These are phyloP conservation scores for Hermodice carunculata DNA, from an alignment of 2,888 invertebrate genomes.

Conservation along the genomic window DNA sequence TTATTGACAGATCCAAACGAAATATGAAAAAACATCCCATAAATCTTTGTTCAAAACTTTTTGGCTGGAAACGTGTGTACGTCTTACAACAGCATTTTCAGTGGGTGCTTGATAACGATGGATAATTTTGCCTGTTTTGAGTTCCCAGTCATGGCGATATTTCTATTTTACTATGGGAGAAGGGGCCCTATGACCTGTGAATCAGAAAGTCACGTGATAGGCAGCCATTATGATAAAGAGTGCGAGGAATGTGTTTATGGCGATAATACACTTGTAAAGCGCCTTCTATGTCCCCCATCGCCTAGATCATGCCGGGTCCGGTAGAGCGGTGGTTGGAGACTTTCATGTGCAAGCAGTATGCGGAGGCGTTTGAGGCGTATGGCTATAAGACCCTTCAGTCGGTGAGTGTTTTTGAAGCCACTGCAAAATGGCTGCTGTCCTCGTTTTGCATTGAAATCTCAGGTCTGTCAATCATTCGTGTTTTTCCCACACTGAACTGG, in stretches of 20 bases:
- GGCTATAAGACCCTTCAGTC: slow-evolving; percentile 64
- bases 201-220: slow-evolving; percentile 56
- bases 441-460: slow-evolving; percentile 15
- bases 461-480: slow-evolving; percentile 13
- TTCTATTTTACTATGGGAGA: slow-evolving; percentile 17
- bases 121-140: no score
- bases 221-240: slow-evolving; percentile 62
- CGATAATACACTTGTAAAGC: slow-evolving; percentile 9
- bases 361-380: slow-evolving; percentile 57
- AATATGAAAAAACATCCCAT: no score
- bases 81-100: no score
- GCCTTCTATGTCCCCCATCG: slow-evolving; percentile 1
- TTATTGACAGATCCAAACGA: no score
- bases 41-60: no score
- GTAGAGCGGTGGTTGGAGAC: slow-evolving; percentile 64
- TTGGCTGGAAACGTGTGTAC: no score
- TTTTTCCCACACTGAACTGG: slow-evolving; percentile 1
- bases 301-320: slow-evolving; percentile 53
- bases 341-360: slow-evolving; percentile 64
- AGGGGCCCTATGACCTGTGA: slow-evolving; percentile 15
- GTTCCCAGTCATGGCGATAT: no score
- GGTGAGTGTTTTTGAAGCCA: slow-evolving; percentile 49
- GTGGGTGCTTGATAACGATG: no score
- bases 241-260: slow-evolving; percentile 45
- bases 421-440: slow-evolving; percentile 43